Evolutionary conservation across 2,113 vertebrate genomes (phyloP).

Genomic region (Beaufortia kweichowensis): DNA sequence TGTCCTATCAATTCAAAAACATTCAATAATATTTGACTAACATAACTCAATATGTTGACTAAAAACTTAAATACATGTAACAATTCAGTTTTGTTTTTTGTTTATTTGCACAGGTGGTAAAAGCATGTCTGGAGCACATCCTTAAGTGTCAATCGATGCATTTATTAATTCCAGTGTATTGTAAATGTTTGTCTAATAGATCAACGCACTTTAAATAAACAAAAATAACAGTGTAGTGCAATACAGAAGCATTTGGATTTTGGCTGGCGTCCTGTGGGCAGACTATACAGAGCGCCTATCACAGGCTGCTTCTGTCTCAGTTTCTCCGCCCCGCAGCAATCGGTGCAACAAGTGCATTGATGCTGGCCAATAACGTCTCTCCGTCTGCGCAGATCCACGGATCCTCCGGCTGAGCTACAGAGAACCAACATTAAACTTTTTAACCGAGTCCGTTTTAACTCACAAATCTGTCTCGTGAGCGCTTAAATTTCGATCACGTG

Average conservation of each 20-base stretch:
- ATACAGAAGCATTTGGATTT: neutral
- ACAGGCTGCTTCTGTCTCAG: conserved; percentile 5
- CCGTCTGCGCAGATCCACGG: conserved; percentile 17
- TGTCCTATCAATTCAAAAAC: too few relatives aligned
- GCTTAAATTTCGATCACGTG: conserved; percentile 1
- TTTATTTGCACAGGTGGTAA: too few relatives aligned
- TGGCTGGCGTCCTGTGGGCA: conserved; percentile 14
- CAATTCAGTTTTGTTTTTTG: too few relatives aligned
- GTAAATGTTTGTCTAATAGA: too few relatives aligned
- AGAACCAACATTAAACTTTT: neutral
- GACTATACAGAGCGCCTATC: conserved; percentile 4
- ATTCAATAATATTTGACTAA: too few relatives aligned
- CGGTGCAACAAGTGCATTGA: conserved; percentile 77
- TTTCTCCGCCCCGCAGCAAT: conserved; percentile 57
- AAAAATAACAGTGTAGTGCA: too few relatives aligned
- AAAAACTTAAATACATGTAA: too few relatives aligned
- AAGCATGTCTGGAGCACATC: too few relatives aligned
- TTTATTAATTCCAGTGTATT: too few relatives aligned
- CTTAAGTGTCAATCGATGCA: too few relatives aligned
- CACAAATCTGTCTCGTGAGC: neutral
- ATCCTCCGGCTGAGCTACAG: neutral
- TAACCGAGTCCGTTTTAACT: neutral
- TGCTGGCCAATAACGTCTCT: conserved; percentile 57
- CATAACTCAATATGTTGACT: too few relatives aligned
- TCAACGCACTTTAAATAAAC: too few relatives aligned